Conservation (phyloP, 1,140 invertebrate species). For the Triops longicaudatus region DNA sequence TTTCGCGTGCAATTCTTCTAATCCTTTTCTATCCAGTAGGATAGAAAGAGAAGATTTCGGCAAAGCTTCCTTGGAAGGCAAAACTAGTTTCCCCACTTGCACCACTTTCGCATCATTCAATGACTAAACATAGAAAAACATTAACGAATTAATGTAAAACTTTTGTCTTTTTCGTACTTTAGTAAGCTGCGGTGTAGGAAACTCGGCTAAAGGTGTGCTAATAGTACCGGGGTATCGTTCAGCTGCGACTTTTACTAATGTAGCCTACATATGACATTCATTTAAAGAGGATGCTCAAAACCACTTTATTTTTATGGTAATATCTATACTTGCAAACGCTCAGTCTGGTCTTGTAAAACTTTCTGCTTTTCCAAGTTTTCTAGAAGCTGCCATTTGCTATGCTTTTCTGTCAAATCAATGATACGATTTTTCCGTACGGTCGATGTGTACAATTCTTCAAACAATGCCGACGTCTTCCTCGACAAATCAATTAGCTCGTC, state of each 20-base stretch:
- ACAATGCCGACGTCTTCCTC: not conserved
- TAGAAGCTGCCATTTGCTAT: not conserved
- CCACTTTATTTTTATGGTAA: too few relatives aligned
- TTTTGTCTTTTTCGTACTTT: not conserved
- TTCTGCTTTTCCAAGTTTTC: not conserved
- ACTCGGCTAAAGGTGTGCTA: not conserved
- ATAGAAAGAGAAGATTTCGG: not conserved
- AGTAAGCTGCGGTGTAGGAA: not conserved
- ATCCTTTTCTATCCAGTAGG: not conserved
- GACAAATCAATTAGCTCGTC: constrained; percentile 25
- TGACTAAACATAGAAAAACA: not conserved
- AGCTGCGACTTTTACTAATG: not conserved
- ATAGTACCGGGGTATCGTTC: not conserved
- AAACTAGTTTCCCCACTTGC: not conserved
- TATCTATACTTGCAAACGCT: constrained; percentile 10
- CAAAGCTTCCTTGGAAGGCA: not conserved
- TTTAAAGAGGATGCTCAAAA: too few relatives aligned
- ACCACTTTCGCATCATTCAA: constrained; percentile 2
- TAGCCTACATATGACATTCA: not conserved
- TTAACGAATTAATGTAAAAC: not conserved
- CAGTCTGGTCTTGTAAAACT: not conserved
- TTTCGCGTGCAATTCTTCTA: constrained; percentile 12
- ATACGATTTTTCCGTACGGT: not conserved
- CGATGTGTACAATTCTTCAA: not conserved
- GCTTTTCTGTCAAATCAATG: not conserved